phyloP scores from a whole-genome alignment of 2,888 invertebrate genomes.

The Vesta saturnalis region DNA sequence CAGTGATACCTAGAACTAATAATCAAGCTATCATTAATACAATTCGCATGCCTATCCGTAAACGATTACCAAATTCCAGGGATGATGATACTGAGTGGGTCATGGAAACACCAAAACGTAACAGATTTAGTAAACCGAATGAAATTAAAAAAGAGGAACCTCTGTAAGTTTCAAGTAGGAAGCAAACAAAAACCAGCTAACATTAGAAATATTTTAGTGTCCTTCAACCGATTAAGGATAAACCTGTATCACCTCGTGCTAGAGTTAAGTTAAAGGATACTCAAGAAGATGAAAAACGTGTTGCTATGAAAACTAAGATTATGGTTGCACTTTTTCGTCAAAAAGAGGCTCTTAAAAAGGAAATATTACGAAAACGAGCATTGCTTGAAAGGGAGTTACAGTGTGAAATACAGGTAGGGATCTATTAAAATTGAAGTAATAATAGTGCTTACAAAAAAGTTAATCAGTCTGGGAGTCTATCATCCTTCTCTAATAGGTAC shows the following conservation, averaged over 20 bases:
- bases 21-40: conserved; percentile 50
- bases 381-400: conserved; percentile 89
- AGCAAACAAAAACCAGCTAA: background rate
- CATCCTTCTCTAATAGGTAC: too few species aligned
- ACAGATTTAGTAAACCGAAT: conserved; percentile 50
- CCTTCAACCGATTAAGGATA: conserved; percentile 49
- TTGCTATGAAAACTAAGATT: conserved; percentile 69
- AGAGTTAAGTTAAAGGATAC: conserved; percentile 57
- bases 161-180: conserved; percentile 51
- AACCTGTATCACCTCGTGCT: conserved; percentile 54
- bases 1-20: conserved; percentile 44
- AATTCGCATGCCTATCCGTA: conserved; percentile 49
- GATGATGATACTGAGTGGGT: conserved; percentile 61
- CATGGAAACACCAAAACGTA: conserved; percentile 63
- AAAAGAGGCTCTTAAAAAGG: conserved; percentile 92
- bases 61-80: conserved; percentile 55
- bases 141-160: conserved; percentile 56
- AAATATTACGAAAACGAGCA: conserved; percentile 90
- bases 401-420: conserved; percentile 88
- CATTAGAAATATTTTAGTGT: conserved; percentile 18
- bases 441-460: too few species aligned
- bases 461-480: too few species aligned
- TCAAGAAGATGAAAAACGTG: conserved; percentile 67
- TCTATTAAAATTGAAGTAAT: too few species aligned
- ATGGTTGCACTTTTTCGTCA: conserved; percentile 85